Evolutionary conservation across 2,888 invertebrate species (phyloP).

Genomic region (Vannuccia rotundouncinata): DNA sequence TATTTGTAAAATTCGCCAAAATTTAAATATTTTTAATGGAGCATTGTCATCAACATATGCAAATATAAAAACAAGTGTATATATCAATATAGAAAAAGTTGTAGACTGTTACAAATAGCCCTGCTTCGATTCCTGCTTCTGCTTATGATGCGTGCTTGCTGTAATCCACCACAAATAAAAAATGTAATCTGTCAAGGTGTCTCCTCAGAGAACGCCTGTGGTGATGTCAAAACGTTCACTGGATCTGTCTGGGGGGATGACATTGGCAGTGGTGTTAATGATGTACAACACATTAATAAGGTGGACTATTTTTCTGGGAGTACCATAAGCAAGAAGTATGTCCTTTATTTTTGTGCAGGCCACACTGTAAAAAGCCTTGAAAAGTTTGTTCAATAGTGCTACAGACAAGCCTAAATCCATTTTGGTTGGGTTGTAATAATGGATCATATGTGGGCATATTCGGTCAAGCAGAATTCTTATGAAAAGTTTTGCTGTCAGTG

Average conservation of each 20-base stretch:
- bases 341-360: neutral
- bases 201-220: neutral
- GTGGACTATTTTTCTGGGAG: neutral
- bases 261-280: neutral
- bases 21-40: too few relatives aligned
- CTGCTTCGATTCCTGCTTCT: neutral
- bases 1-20: too few relatives aligned
- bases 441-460: slow-evolving; percentile 2
- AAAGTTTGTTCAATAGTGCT: neutral
- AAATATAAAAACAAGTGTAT: too few relatives aligned
- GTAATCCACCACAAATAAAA: neutral
- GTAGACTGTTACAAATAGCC: too few relatives aligned
- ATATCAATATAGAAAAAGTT: too few relatives aligned
- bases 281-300: neutral
- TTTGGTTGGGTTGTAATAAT: slow-evolving; percentile 5
- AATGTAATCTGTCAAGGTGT: neutral
- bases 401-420: neutral
- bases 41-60: too few relatives aligned
- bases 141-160: neutral
- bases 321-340: neutral
- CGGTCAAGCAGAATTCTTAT: neutral
- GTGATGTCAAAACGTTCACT: neutral
- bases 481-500: slow-evolving; percentile 7
- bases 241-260: neutral
- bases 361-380: neutral